A percentile compares a stretch with the other conserved stretches of the same genome.
Evolutionary conservation across 2,888 invertebrate genomes (phyloP).

Genomic region (Gerris lacustris): DNA sequence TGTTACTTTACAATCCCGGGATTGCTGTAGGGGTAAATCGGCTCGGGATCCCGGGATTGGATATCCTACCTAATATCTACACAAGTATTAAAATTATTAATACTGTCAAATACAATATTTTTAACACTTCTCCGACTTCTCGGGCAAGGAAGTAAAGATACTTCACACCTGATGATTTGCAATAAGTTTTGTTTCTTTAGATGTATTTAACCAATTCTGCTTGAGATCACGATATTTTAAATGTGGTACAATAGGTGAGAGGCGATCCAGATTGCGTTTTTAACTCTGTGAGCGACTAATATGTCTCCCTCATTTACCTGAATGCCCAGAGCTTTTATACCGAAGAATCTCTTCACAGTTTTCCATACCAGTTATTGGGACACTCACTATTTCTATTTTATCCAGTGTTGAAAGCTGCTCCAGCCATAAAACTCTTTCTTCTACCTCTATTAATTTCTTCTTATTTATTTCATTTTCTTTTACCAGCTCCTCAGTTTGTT

Average conservation of each 20-base stretch:
- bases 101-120: not conserved
- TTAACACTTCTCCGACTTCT: not conserved
- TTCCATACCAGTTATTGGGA: not conserved
- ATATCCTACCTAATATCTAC: too few relatives aligned
- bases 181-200: too few relatives aligned
- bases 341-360: not conserved
- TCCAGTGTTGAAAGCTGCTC: not conserved
- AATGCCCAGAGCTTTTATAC: not conserved
- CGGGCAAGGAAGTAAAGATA: too few relatives aligned
- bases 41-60: too few relatives aligned
- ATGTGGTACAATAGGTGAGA: too few relatives aligned
- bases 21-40: too few relatives aligned
- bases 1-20: too few relatives aligned
- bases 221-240: too few relatives aligned
- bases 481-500: not conserved
- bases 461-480: not conserved
- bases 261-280: not conserved
- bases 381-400: not conserved
- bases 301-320: not conserved
- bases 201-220: too few relatives aligned
- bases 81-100: not conserved
- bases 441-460: not conserved
- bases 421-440: not conserved
- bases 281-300: not conserved
- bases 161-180: too few relatives aligned